phyloP scores from a whole-genome alignment of 2,797 vertebrate species.

The Natrix natrix region DNA sequence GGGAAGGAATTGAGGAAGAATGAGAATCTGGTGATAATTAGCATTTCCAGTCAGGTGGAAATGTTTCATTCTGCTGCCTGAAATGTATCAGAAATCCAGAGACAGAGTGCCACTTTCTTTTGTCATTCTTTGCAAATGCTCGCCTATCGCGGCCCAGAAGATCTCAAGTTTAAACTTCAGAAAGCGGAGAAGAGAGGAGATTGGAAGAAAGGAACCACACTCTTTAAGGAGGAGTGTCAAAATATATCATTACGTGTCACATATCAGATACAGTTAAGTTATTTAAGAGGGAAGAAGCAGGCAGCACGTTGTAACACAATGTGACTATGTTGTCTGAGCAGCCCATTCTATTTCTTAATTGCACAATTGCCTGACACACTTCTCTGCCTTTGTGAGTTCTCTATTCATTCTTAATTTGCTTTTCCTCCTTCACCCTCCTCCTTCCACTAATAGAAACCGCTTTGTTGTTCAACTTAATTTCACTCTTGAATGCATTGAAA shows the following conservation, averaged over 20 bases:
- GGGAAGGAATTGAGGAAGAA: neutral
- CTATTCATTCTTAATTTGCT: conserved; percentile 36
- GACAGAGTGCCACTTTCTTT: neutral
- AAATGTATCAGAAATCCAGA: neutral
- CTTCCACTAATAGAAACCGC: conserved; percentile 47
- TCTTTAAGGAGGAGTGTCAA: neutral
- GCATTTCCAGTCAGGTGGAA: neutral
- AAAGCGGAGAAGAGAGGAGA: fast-evolving
- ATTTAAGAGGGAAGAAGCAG: conserved; percentile 24
- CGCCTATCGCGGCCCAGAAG: neutral
- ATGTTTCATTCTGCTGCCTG: neutral
- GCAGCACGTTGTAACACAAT: conserved; percentile 18
- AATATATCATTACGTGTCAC: neutral
- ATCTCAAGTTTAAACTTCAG: too few relatives aligned
- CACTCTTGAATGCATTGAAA: conserved; percentile 63
- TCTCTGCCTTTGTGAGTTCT: conserved; percentile 34
- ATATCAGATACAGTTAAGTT: conserved; percentile 24
- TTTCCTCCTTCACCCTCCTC: conserved; percentile 23
- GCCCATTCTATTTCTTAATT: conserved; percentile 12
- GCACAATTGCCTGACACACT: conserved; percentile 27
- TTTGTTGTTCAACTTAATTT: conserved; percentile 66
- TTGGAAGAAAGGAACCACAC: neutral
- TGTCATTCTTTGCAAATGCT: neutral
- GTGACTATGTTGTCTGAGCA: conserved; percentile 44
- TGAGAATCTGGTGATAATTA: neutral